Evolutionary conservation across 2,797 vertebrate genomes (phyloP).

Genomic region (Coluber constrictor): DNA sequence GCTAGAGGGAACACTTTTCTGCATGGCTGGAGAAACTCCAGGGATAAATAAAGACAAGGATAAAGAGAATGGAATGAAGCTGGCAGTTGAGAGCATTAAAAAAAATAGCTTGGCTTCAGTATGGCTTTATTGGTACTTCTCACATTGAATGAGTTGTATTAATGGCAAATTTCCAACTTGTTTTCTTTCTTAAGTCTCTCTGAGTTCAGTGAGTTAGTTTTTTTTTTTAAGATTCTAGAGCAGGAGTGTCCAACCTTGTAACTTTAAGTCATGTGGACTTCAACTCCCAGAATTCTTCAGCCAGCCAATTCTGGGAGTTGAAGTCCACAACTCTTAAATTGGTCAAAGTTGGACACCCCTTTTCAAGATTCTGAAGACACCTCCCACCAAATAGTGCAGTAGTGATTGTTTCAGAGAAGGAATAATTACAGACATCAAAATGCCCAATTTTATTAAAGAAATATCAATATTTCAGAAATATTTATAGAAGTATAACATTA

Average conservation of each 20-base stretch:
- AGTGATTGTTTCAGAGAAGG: neutral
- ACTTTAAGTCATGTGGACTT: neutral
- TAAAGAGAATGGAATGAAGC: neutral
- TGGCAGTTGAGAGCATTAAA: constrained; percentile 1
- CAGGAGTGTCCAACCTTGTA: neutral
- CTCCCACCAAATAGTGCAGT: neutral
- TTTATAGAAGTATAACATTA: neutral
- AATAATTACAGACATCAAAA: neutral
- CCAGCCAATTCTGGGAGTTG: neutral
- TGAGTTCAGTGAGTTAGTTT: neutral
- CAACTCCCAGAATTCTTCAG: neutral
- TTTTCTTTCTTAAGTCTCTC: neutral
- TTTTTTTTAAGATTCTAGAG: neutral
- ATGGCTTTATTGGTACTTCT: neutral
- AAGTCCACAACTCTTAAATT: neutral
- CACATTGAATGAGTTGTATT: neutral
- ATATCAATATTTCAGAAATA: neutral
- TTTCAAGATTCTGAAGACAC: neutral
- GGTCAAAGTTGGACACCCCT: neutral
- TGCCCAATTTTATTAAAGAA: neutral
- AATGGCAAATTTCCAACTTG: neutral
- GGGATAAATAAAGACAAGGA: constrained; percentile 19
- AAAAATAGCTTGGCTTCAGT: constrained; percentile 4
- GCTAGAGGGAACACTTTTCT: constrained; percentile 29
- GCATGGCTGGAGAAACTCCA: constrained; percentile 20